Evolutionary conservation across 2,797 vertebrate species (phyloP), one percentile per base, ranked within the genome.

Genomic region (Petrocephalus schoutedeni): DNA sequence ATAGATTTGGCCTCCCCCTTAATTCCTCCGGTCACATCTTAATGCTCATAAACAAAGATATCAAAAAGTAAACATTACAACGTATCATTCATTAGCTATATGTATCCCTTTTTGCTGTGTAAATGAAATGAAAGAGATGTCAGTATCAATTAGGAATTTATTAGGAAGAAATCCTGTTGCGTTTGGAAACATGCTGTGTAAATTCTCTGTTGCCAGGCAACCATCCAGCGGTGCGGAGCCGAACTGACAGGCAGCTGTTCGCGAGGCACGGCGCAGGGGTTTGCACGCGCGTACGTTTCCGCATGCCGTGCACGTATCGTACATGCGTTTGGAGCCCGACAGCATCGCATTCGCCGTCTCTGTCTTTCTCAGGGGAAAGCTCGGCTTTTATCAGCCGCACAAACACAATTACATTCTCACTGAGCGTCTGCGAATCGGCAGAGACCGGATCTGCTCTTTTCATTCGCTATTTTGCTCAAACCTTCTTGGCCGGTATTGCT

Each of bases 151-250:
- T 57, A 64, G 3, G 59, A 8, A 36, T 61, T 67, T 67, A 83
- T 58, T 88, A 28, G 57, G 56, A 64, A 23, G 86, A 89, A 67
- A 87, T 87, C 88, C 88, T 84, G 88, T 87, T 89, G 88, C 88
- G 84, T 83, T 88, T 23, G 23, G 51, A 21, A 51, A 59, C 64
- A 67, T 77, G 88, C 19, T 54, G 74, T 23, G 85, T 32, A 87
- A 85, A 77, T 77, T 64, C 58, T 83, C 80, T 23, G 88, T 89
- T 89, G 88, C 88, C 67, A 71, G 59, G 86, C 88, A 89, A 89
- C 88, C 45, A 71, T 67, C 54, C 88, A 85, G 86, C 8, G 51
- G 88, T 57, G 77, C 49, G 4, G 28, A 32, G 86, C 86, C 58
- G 51, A 71, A 32, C 28, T 84, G 77, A 87, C 86, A 84, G 28